Evolutionary conservation across 2,888 invertebrate species (phyloP).

Genomic region (Proisotoma minuta): DNA sequence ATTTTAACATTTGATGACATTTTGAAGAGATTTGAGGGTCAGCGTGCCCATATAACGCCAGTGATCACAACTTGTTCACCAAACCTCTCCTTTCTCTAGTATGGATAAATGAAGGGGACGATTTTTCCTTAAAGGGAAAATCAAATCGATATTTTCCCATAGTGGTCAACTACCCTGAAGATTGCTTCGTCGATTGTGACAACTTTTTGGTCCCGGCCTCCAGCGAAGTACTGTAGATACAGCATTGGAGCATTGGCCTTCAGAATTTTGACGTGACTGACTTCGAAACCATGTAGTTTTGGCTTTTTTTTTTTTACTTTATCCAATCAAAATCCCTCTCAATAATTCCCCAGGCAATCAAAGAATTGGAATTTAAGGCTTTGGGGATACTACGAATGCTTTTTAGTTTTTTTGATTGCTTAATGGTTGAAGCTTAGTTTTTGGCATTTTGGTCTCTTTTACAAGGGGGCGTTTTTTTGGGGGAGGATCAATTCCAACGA

Average conservation of each 20-base stretch:
- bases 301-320: background rate
- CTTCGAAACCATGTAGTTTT: background rate
- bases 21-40: slow-evolving; percentile 15
- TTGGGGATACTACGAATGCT: background rate
- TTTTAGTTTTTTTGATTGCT: background rate
- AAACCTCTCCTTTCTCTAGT: background rate
- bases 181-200: background rate
- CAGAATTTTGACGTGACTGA: background rate
- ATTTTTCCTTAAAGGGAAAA: background rate
- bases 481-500: background rate
- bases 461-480: background rate
- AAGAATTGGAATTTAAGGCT: background rate
- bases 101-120: background rate
- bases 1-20: slow-evolving; percentile 27
- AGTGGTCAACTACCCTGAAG: background rate
- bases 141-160: background rate
- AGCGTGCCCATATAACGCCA: slow-evolving; percentile 18
- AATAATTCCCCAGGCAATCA: background rate
- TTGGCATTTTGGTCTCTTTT: background rate
- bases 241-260: background rate
- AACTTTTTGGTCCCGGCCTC: background rate
- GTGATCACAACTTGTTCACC: slow-evolving; percentile 18
- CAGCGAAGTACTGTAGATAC: background rate
- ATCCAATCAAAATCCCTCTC: background rate
- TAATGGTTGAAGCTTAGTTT: background rate